phyloP scores from a whole-genome alignment of 2,888 invertebrate species.

The Frankliniella intonsa region DNA sequence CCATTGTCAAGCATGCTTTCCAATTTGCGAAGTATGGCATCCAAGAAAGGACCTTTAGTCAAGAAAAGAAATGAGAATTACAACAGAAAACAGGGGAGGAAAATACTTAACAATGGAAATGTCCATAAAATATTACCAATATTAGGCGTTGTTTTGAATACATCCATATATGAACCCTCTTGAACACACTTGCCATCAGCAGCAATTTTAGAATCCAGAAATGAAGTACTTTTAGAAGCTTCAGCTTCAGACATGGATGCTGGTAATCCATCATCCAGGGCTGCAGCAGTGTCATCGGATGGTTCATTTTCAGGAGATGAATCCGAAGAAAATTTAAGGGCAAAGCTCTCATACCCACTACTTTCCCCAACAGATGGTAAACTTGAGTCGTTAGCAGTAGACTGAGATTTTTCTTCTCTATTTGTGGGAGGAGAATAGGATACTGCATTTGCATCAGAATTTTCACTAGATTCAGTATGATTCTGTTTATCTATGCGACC shows the following conservation, averaged over 20 bases:
- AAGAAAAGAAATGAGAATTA: slow-evolving; percentile 31
- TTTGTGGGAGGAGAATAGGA: background rate
- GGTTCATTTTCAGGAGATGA: slow-evolving; percentile 46
- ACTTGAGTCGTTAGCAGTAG: slow-evolving; percentile 48
- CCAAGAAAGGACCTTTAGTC: slow-evolving; percentile 69
- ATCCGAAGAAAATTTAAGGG: slow-evolving; percentile 49
- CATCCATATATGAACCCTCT: slow-evolving; percentile 55
- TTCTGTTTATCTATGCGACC: slow-evolving; percentile 13
- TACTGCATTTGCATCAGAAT: background rate
- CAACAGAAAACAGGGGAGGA: background rate
- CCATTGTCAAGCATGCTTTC: slow-evolving; percentile 80
- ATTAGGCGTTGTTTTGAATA: slow-evolving; percentile 38
- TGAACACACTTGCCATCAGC: slow-evolving; percentile 64
- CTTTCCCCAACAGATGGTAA: slow-evolving; percentile 61
- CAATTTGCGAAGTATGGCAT: slow-evolving; percentile 71
- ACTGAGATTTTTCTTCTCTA: background rate
- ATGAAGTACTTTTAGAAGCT: background rate
- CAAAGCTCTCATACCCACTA: slow-evolving; percentile 71
- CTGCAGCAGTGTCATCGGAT: slow-evolving; percentile 39
- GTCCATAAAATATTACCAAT: slow-evolving; percentile 37
- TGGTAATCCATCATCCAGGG: background rate
- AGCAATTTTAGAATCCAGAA: background rate
- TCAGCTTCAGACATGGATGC: background rate
- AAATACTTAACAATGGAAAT: slow-evolving; percentile 24
- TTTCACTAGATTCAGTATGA: background rate